These are phyloP conservation scores for Gila robusta DNA, from an alignment of 2,797 vertebrate species.

Conservation along the genomic window DNA sequence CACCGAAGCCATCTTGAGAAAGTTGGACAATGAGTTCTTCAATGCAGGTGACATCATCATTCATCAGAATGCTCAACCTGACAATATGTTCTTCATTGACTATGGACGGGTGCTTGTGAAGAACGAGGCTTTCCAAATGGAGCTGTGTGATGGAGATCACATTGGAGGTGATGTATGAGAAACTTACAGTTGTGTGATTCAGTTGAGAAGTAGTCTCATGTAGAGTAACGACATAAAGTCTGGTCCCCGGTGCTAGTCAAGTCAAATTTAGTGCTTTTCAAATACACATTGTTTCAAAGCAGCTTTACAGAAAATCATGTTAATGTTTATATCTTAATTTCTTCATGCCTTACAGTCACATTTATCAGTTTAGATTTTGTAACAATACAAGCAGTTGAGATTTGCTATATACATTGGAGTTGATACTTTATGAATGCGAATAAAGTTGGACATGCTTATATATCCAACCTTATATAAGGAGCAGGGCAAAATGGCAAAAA, in stretches of 20 bases:
- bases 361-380: no score
- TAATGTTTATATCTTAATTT: no score
- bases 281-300: no score
- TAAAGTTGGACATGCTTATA: no score
- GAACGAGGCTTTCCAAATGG: constrained; percentile 68
- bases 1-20: constrained; percentile 67
- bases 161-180: constrained; percentile 72
- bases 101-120: constrained; percentile 73
- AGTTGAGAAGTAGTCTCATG: not conserved
- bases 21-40: constrained; percentile 73
- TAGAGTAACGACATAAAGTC: not conserved
- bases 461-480: no score
- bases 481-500: no score
- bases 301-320: no score
- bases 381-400: not conserved
- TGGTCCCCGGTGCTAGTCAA: no score
- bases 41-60: constrained; percentile 71
- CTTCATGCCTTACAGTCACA: no score
- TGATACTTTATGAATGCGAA: no score
- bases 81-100: constrained; percentile 80
- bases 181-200: not conserved
- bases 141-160: constrained; percentile 76
- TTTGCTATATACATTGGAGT: no score
- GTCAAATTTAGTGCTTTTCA: no score
- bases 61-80: constrained; percentile 62